Conservation (phyloP, 2,113 vertebrate species). For the Callipepla squamata region DNA sequence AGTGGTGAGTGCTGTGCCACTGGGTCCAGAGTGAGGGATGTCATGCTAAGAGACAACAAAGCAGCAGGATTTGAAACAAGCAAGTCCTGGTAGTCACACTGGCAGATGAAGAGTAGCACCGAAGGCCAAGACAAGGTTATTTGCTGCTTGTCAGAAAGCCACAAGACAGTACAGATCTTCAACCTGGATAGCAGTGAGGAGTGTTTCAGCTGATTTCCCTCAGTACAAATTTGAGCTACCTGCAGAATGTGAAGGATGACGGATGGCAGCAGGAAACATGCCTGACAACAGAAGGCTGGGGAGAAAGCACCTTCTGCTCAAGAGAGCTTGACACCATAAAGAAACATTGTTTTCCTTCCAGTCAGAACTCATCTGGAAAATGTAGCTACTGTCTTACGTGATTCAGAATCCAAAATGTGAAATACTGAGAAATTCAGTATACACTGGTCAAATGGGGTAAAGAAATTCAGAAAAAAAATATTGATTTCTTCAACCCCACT, state of each 20-base stretch:
- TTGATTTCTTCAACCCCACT: not conserved
- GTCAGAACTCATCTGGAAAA: not conserved
- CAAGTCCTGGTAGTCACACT: not conserved
- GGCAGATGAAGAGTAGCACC: not conserved
- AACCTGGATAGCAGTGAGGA: rapidly evolving
- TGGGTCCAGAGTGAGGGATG: not conserved
- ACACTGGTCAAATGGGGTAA: not conserved
- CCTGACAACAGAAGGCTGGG: not conserved
- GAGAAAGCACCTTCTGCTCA: not conserved
- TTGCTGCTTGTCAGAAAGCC: not conserved
- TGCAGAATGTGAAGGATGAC: not conserved
- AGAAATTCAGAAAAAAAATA: not conserved
- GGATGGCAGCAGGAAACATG: not conserved
- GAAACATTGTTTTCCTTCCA: not conserved
- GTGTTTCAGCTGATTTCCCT: not conserved
- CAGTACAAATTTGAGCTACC: not conserved
- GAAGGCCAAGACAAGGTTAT: not conserved
- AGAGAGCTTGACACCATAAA: not conserved
- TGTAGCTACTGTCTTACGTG: rapidly evolving
- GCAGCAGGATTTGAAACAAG: not conserved
- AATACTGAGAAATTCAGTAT: not conserved
- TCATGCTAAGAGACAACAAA: not conserved
- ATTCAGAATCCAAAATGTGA: not conserved
- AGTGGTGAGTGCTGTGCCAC: not conserved
- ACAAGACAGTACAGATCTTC: not conserved